phyloP scores from a whole-genome alignment of 2,888 invertebrate genomes.

The Spilosoma lubricipeda region DNA sequence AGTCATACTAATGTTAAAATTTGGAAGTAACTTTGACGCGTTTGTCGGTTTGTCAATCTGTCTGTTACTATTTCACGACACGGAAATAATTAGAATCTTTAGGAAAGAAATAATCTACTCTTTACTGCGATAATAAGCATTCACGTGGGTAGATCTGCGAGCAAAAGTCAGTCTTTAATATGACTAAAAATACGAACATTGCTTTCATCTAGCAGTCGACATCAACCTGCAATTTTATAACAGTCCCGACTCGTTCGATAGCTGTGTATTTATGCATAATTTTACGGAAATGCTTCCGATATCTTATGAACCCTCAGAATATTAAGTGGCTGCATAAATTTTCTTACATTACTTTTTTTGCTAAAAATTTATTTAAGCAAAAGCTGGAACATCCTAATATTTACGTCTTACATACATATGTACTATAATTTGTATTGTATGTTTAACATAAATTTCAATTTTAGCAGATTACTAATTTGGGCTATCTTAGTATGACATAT shows the following conservation, averaged over 20 bases:
- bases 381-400: constrained; percentile 14
- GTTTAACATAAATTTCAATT: not conserved
- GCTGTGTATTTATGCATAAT: constrained; percentile 49
- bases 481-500: too few species aligned
- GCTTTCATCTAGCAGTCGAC: constrained; percentile 22
- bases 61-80: too few species aligned
- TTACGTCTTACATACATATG: not conserved
- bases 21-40: too few species aligned
- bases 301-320: constrained; percentile 48
- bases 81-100: too few species aligned
- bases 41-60: too few species aligned
- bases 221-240: constrained; percentile 29
- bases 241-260: constrained; percentile 20
- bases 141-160: too few species aligned
- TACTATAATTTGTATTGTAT: not conserved
- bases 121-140: too few species aligned
- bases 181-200: constrained; percentile 7
- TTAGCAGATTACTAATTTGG: not conserved
- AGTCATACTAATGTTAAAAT: too few species aligned
- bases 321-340: constrained; percentile 53
- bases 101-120: too few species aligned
- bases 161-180: too few species aligned
- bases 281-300: constrained; percentile 45
- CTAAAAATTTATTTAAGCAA: constrained; percentile 34
- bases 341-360: constrained; percentile 46